Base-by-base conservation (phyloP, 2,113 vertebrate genomes). In the Bucco capensis region DNA sequence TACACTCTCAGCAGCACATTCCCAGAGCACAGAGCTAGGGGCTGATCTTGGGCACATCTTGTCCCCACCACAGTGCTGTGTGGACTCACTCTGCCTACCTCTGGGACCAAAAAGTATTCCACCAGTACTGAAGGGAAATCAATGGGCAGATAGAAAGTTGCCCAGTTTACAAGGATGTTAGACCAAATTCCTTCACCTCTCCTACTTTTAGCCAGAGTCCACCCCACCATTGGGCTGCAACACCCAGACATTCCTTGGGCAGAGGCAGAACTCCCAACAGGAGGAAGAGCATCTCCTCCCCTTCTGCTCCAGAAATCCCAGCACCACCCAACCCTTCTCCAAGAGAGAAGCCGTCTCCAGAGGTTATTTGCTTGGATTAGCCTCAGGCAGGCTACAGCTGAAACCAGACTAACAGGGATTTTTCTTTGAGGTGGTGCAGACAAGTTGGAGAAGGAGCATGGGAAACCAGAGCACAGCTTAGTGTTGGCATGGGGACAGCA, bases 401-500 rank as follows among this genome's bases (percentile, higher is more conserved):
- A 67, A 89, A 81, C 8, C 37, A 62, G 78, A 82, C 14, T 67
- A 69, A 53, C 9, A 37, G 35, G 49, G 66, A 70, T 60, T 87
- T 78, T 74, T 62, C 27, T 56, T 54, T 40, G 23, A 51, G 27
- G 8, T 5, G 21, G 23, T 60, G 61, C 77, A 81, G 65, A 58
- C 12, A 42, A 81, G 30, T 9, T 25, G 81, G 81, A 89, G 73
- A 56, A 88, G 46, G 56, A 91, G 57, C 28, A 35, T 4, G 37
- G 46, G 57, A 89, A 81, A n/a, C 23, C 80, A 46, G 27, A 49
- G 35, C 57, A 46, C 1, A 10, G 70, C 58, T 66, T 19, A 67
- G 62, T 0, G 0, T 31, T 13, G 2, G 67, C 50, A 33, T 0
- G 1, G 54, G n/a, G 31, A 87, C 35, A 44, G 47, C 10, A 58